Base-by-base conservation (phyloP, 2,797 vertebrate genomes). In the Scleropages formosus region DNA sequence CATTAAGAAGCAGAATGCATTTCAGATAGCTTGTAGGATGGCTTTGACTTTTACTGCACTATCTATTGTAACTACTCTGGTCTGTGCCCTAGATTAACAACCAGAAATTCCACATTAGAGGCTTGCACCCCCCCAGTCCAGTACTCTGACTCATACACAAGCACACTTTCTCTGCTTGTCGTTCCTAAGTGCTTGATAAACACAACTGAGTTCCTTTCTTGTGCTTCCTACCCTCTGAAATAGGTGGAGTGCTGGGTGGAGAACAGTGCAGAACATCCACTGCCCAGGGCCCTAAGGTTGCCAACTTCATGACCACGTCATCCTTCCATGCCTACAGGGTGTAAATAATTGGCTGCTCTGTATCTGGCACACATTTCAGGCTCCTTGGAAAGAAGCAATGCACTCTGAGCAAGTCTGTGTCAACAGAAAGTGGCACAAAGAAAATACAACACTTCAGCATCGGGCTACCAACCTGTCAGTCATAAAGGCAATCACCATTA, bases 181-280 rank as follows among this genome's bases (percentile, higher is more conserved):
- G 84, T 86, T 86, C 83, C 67, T 67, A 83, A 39, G 87, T 84
- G 82, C 85, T 87, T 82, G 73, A 82, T 84, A 86, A 85, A 87
- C 84, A 86, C 81, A 85, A 85, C 90, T 84, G 88, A 81, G 80
- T 89, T 80, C 82, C 82, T 89, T 87, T 88, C 82, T 86, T 90
- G 86, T 72, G 86, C 85, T 85, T 82, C 88, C 89, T 90, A 87
- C 84, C 85, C 80, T 78, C 84, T 39, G 8, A 66, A 67, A 44
- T 44, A 12, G 3, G 26, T n/a, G 67, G 11, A 47, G 65, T 44
- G 46, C 47, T 44, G 22, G 65, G 44, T 13, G 18, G n/a, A 39
- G 31, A 6, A 6, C 31, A 39, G 31, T 31, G 31, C 31, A 2
- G 16, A 11, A 18, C 18, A 63, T 44, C 20, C 20, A 12, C n/a